Evolutionary conservation across 2,797 vertebrate genomes (phyloP), one percentile per base, ranked within the genome.

Genomic region (Cygnus olor): DNA sequence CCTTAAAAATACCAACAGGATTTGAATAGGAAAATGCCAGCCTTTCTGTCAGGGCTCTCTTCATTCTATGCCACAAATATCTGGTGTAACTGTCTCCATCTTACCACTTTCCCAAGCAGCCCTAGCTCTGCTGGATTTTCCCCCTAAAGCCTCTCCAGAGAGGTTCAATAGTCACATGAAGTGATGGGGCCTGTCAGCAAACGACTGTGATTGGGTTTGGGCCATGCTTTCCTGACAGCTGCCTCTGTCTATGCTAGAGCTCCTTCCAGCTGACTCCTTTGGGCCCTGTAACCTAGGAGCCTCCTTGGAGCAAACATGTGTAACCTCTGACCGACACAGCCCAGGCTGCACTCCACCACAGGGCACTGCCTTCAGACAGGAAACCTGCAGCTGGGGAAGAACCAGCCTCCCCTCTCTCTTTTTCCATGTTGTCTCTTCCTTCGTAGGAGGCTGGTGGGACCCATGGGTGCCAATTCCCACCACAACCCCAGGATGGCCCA

Each of bases 391-490:
- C 51, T 14, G 5, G 47, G 28, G 30, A 61, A 54, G 81, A 61
- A 22, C 11, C 3, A 0, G 17, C 66, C 28, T 47, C 40, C 15
- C 73, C 2, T 0, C 27, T 69, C 42, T 28, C 21, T 5, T 15
- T 17, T 45, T 24, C 15, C 16, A 20, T 2, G 0, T 44, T 15
- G 27, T 38, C 2, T 0, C 61, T 57, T 79, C 30, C 4, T 1
- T 11, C n/a, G 13, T 20, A 16, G 16, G 78, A 40, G 20, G 24
- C 24, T 44, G 77, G 51, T 27, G 45, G 34, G 27, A 60, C 9
- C 34, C 79, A 24, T 5, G 12, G 25, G n/a, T 60, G 30, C 22
- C 17, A 54, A 21, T 14, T 36, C 20, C 21, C 20, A 45, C 18
- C 10, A 15, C 8, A 24, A 19, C 34, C 54, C 49, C 68, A 56